These are phyloP conservation scores for Umimayanthus chanpuru DNA, from an alignment of 92 coral and sea anemone genomes.

Conservation along the genomic window DNA sequence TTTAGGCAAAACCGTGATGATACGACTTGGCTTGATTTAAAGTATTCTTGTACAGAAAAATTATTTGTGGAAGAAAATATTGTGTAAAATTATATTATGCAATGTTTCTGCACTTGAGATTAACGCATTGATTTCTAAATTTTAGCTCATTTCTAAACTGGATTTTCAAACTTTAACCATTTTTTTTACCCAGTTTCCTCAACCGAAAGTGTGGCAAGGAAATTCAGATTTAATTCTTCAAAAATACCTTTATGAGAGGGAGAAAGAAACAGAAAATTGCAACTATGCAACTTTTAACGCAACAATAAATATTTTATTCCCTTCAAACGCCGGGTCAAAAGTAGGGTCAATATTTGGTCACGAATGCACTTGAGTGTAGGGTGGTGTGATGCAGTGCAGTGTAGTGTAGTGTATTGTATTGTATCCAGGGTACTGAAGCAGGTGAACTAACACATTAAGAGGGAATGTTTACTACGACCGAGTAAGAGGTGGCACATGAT, in stretches of 20 bases:
- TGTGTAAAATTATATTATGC: background rate
- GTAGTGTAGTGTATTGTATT: too few species aligned
- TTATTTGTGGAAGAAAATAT: background rate
- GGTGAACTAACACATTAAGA: too few species aligned
- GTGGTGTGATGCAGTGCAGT: too few species aligned
- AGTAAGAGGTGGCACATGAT: too few species aligned
- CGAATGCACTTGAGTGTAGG: too few species aligned
- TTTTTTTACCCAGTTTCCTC: background rate
- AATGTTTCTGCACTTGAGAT: background rate
- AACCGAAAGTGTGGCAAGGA: background rate
- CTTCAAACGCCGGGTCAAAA: background rate
- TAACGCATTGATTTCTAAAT: background rate
- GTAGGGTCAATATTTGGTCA: background rate
- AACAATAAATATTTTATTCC: too few species aligned
- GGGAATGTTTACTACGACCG: too few species aligned
- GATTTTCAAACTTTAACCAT: background rate
- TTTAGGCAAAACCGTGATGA: constrained; percentile 5
- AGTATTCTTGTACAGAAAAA: background rate
- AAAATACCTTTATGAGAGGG: background rate
- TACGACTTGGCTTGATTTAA: constrained; percentile 3
- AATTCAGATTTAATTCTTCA: background rate
- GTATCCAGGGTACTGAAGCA: too few species aligned
- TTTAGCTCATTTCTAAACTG: background rate
- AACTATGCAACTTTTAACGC: background rate
- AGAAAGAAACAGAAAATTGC: background rate